Conservation (phyloP, 2,113 vertebrate genomes). For the Petromus typicus region DNA sequence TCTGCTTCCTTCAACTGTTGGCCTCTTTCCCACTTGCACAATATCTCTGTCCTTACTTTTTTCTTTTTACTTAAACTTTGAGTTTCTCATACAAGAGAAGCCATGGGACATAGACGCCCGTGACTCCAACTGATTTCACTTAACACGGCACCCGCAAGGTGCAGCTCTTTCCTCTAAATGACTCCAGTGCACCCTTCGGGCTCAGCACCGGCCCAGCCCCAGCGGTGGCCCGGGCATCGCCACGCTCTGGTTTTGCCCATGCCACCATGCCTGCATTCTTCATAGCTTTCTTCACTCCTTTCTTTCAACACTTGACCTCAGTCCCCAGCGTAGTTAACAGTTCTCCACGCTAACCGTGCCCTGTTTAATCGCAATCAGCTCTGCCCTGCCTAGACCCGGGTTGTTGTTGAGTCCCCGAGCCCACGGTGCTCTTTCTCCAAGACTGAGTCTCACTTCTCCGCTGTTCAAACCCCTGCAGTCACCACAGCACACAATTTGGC, state of each 20-base stretch:
- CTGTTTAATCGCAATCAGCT: not conserved
- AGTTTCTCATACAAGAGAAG: not conserved
- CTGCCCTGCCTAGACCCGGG: not conserved
- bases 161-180: not conserved
- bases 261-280: no score
- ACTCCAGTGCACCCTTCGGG: not conserved
- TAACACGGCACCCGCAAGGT: not conserved
- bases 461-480: not conserved
- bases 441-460: not conserved
- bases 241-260: no score
- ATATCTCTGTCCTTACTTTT: not conserved
- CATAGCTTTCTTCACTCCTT: not conserved
- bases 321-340: accelerated
- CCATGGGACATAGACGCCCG: not conserved
- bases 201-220: no score
- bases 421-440: accelerated
- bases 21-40: not conserved
- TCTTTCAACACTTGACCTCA: accelerated
- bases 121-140: not conserved
- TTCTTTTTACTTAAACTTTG: not conserved
- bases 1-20: not conserved
- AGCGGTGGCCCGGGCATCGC: no score
- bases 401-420: accelerated
- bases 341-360: not conserved
- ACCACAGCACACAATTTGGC: accelerated